Conservation (phyloP, 2,888 invertebrate genomes). For the Eurois occulta region DNA sequence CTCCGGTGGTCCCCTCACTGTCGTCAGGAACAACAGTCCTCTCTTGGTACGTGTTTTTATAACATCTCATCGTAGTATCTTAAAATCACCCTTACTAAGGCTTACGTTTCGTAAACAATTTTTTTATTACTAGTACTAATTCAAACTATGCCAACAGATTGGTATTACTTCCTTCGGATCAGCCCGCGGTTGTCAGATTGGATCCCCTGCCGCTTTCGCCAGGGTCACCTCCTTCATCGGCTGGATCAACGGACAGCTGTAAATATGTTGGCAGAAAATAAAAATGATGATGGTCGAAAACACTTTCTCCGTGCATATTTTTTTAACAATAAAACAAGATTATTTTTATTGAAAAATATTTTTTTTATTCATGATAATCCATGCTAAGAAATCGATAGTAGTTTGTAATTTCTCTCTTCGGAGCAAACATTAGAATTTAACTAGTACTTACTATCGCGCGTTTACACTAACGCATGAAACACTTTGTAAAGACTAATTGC, state of each 20-base stretch:
- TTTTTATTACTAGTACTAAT: neutral
- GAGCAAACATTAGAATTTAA: neutral
- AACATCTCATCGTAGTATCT: too few relatives aligned
- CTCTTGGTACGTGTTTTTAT: conserved; percentile 67
- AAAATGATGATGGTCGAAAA: neutral
- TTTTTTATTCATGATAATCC: neutral
- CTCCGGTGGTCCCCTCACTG: conserved; percentile 77
- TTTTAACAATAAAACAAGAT: neutral
- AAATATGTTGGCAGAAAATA: conserved; percentile 12
- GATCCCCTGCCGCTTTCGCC: conserved; percentile 71
- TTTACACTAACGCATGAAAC: neutral
- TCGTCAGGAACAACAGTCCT: conserved; percentile 54
- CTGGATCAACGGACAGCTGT: conserved; percentile 60
- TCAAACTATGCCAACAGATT: conserved; percentile 66
- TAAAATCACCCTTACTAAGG: too few relatives aligned
- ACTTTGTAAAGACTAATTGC: neutral
- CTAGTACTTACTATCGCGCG: neutral
- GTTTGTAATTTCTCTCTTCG: too few relatives aligned
- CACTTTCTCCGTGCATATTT: neutral
- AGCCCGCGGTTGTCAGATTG: conserved; percentile 68
- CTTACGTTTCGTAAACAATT: neutral
- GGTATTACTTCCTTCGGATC: conserved; percentile 76
- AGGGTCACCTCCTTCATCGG: conserved; percentile 70
- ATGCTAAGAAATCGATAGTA: too few relatives aligned
- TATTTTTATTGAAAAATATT: neutral